phyloP scores from a whole-genome alignment of 2,888 invertebrate genomes.

The Clostera curtula region DNA sequence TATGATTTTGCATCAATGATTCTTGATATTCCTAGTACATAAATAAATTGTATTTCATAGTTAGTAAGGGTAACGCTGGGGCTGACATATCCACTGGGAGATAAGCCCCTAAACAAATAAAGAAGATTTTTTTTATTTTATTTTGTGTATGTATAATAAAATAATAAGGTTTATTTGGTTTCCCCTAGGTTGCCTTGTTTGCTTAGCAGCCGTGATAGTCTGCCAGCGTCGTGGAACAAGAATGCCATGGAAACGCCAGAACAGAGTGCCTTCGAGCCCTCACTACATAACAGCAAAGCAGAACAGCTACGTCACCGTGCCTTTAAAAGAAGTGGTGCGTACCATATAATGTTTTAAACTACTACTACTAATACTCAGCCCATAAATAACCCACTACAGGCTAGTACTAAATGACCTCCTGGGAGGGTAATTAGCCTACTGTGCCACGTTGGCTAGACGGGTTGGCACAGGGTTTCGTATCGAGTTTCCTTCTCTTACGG shows the following conservation, averaged over 20 bases:
- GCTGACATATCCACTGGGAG: no score
- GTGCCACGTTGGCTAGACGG: no score
- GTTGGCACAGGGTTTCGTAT: no score
- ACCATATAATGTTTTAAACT: background rate
- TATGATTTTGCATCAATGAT: no score
- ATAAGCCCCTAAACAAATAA: no score
- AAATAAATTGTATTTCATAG: background rate
- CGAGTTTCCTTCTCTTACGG: no score
- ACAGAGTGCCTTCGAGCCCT: conserved; percentile 82
- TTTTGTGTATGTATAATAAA: no score
- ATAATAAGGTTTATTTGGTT: conserved; percentile 1
- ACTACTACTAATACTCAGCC: no score
- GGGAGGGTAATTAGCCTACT: no score
- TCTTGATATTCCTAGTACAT: no score
- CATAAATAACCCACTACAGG: background rate
- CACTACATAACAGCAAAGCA: conserved; percentile 88
- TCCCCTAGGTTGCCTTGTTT: conserved; percentile 65
- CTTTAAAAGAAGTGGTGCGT: conserved; percentile 82
- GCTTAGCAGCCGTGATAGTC: conserved; percentile 59
- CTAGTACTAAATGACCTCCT: background rate
- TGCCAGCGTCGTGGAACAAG: conserved; percentile 57
- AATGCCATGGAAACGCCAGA: conserved; percentile 62
- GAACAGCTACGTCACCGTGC: conserved; percentile 89
- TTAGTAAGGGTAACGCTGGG: no score
- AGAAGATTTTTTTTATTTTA: no score